Evolutionary conservation across 2,113 vertebrate genomes (phyloP).

Genomic region (Nesoenas mayeri): DNA sequence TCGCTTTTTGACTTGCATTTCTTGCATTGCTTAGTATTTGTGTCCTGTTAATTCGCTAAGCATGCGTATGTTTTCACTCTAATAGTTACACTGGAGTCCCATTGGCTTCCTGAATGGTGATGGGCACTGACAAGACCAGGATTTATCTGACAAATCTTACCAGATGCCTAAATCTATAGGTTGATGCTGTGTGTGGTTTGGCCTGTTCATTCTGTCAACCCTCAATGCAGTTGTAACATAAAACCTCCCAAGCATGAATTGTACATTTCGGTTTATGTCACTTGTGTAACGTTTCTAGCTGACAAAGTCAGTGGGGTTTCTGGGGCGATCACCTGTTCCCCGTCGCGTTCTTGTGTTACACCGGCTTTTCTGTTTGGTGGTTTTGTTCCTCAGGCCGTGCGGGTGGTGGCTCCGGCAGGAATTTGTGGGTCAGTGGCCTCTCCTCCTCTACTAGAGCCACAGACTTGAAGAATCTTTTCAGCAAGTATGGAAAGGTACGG

Average conservation of each 20-base stretch:
- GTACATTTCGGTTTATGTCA: background rate
- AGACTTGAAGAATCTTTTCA: slow-evolving; percentile 96
- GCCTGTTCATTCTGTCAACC: background rate
- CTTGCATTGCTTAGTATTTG: background rate
- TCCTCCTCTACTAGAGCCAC: slow-evolving; percentile 94
- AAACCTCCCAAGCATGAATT: background rate
- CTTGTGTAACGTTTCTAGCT: background rate
- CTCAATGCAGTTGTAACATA: background rate
- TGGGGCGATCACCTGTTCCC: background rate
- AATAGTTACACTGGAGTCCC: background rate
- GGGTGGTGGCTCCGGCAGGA: slow-evolving; percentile 78
- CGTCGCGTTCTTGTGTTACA: background rate
- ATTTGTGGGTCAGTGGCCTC: slow-evolving; percentile 97
- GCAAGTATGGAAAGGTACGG: slow-evolving; percentile 94
- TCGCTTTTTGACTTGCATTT: background rate
- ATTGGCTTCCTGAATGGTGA: background rate
- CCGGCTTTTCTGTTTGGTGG: background rate
- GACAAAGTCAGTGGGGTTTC: background rate
- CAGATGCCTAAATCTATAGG: background rate
- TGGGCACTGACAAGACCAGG: no score
- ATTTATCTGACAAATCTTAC: background rate
- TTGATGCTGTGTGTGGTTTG: background rate
- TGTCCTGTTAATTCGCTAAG: background rate
- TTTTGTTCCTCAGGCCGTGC: slow-evolving; percentile 56
- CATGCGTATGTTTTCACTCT: background rate